Evolutionary conservation across 2,797 vertebrate species (phyloP).

Genomic region (Antennarius maculatus): DNA sequence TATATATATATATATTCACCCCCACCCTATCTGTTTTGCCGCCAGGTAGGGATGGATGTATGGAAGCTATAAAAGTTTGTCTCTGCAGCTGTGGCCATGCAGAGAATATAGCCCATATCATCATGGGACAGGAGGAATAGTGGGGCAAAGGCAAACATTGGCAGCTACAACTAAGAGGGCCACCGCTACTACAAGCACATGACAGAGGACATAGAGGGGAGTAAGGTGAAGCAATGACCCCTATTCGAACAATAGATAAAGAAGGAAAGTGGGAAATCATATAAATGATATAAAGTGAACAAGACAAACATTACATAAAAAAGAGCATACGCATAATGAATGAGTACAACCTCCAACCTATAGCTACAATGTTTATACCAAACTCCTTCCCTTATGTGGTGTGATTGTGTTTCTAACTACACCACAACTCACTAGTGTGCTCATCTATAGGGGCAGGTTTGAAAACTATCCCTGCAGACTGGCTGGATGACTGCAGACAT

Average conservation of each 20-base stretch:
- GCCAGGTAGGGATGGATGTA: slow-evolving; percentile 63
- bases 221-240: slow-evolving; percentile 82
- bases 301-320: slow-evolving; percentile 53
- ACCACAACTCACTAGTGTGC: slow-evolving; percentile 71
- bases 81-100: slow-evolving; percentile 65
- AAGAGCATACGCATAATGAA: slow-evolving; percentile 72
- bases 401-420: slow-evolving; percentile 6
- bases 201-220: slow-evolving; percentile 47
- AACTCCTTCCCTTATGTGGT: background rate
- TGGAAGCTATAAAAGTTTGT: slow-evolving; percentile 61
- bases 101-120: slow-evolving; percentile 45
- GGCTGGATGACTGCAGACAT: slow-evolving; percentile 24
- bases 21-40: slow-evolving; percentile 74
- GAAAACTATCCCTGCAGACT: slow-evolving; percentile 35
- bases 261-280: slow-evolving; percentile 75
- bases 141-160: slow-evolving; percentile 85
- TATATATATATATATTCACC: slow-evolving; percentile 74
- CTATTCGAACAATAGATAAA: slow-evolving; percentile 86
- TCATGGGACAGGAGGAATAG: slow-evolving; percentile 75
- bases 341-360: slow-evolving; percentile 21
- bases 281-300: slow-evolving; percentile 56
- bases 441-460: slow-evolving; percentile 75
- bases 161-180: slow-evolving; percentile 68
- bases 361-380: slow-evolving; percentile 3
- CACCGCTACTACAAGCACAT: slow-evolving; percentile 81